Base-by-base conservation (phyloP, 2,113 vertebrate species). In the Potamarius usumacintae region DNA sequence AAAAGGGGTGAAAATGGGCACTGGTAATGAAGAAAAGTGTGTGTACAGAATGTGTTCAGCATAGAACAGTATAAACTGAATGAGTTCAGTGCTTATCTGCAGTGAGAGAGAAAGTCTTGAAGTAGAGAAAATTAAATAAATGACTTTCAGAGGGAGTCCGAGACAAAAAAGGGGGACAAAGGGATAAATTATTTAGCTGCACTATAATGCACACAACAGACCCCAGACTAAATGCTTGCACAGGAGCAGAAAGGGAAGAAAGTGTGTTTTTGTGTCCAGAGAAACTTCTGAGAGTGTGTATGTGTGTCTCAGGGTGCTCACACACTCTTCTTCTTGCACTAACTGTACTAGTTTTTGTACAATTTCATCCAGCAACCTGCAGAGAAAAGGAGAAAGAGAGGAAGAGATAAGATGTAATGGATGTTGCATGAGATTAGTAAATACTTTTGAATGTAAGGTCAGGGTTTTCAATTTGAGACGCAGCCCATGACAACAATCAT, bases 301-400 rank as follows among this genome's bases (percentile, higher is more conserved):
- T 30, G 67, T 78, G 83, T 58, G 71, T 57, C 34, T 74, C n/a
- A 69, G 25, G 65, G 77, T 71, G 96, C 97, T 97, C 94, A 98
- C 97, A 95, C 96, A 97, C 82, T 97, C 97, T 94, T 98, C 97
- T 86, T 97, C 97, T 90, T 98, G 97, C 82, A 98, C 96, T 91
- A 97, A 90, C 89, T 97, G 96, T 85, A 98, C 97, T 63, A 98
- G 92, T 90, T 96, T 97, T 92, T 97, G 97, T 81, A 98, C 94
- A 82, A 96, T 95, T 87, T 97, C 97, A 86, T 97, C 97, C 93
- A 98, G 92, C 77, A 93, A 95, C 95, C 97, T 98, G 94, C 81
- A 92, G 90, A 89, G 81, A 92, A 14, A 91, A 72, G 15, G 18
- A 69, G 42, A 80, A 18, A 71, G 14, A 82, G 14, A 72, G 12